phyloP scores from a whole-genome alignment of 1,140 invertebrate genomes.

The Homalodisca vitripennis region DNA sequence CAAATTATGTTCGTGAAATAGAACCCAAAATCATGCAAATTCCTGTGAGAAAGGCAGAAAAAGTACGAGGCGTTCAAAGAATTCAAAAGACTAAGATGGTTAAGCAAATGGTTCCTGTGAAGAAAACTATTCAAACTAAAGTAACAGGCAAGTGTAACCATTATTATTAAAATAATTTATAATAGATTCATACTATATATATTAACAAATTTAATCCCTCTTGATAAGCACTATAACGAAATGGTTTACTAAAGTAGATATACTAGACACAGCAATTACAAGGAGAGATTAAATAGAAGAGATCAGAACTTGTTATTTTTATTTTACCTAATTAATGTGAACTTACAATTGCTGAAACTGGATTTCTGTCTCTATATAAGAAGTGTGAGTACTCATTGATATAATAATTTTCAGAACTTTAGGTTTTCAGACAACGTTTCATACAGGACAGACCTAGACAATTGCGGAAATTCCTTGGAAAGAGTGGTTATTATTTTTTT shows the following conservation, averaged over 20 bases:
- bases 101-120: conserved; percentile 77
- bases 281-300: too few relatives aligned
- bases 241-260: neutral
- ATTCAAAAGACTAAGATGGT: conserved; percentile 90
- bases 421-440: too few relatives aligned
- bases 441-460: too few relatives aligned
- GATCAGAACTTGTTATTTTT: too few relatives aligned
- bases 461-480: too few relatives aligned
- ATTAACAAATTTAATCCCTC: neutral
- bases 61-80: conserved; percentile 75
- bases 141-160: conserved; percentile 35
- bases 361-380: too few relatives aligned
- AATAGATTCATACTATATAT: neutral
- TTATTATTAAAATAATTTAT: neutral
- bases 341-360: too few relatives aligned
- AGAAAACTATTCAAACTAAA: conserved; percentile 49
- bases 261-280: neutral
- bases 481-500: too few relatives aligned
- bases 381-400: too few relatives aligned
- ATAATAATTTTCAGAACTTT: too few relatives aligned
- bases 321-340: too few relatives aligned
- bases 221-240: neutral
- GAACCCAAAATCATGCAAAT: conserved; percentile 84
- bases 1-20: conserved; percentile 94
- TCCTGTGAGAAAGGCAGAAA: conserved; percentile 78